These are phyloP conservation scores for Eulacestoma nigropectus DNA, from an alignment of 2,113 vertebrate genomes.

Conservation along the genomic window DNA sequence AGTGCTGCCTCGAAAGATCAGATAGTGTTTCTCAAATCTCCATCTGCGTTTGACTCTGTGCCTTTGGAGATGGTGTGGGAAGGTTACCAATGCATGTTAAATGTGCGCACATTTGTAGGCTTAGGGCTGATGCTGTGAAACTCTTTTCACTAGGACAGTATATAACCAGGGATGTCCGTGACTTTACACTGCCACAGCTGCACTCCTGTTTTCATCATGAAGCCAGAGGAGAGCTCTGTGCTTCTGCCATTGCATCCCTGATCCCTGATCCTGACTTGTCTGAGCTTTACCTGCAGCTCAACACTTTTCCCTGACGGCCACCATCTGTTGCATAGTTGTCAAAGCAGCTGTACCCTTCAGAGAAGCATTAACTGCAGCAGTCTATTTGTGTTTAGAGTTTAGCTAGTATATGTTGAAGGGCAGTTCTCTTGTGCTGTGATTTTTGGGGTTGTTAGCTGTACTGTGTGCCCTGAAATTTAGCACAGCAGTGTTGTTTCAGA, in stretches of 20 bases:
- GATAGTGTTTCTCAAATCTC: neutral
- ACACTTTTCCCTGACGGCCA: neutral
- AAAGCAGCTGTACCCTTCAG: neutral
- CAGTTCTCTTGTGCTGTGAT: neutral
- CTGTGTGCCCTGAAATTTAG: neutral
- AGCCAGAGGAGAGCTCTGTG: neutral
- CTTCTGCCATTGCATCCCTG: neutral
- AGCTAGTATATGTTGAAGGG: neutral
- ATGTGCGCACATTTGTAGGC: neutral
- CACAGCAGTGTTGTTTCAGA: neutral
- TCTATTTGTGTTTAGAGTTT: neutral
- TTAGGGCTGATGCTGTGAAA: neutral
- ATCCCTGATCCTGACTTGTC: neutral
- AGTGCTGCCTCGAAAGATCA: neutral
- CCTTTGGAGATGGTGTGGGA: neutral
- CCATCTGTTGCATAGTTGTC: neutral
- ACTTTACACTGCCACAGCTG: neutral
- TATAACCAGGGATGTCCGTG: neutral
- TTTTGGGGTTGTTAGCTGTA: neutral
- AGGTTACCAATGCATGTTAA: neutral
- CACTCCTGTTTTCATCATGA: neutral
- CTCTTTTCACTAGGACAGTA: neutral
- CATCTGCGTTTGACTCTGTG: neutral
- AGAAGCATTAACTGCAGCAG: neutral
- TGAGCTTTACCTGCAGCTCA: neutral